These are phyloP conservation scores for Pseudomyrmex concolor DNA, from an alignment of 1,140 invertebrate species.

Conservation along the genomic window DNA sequence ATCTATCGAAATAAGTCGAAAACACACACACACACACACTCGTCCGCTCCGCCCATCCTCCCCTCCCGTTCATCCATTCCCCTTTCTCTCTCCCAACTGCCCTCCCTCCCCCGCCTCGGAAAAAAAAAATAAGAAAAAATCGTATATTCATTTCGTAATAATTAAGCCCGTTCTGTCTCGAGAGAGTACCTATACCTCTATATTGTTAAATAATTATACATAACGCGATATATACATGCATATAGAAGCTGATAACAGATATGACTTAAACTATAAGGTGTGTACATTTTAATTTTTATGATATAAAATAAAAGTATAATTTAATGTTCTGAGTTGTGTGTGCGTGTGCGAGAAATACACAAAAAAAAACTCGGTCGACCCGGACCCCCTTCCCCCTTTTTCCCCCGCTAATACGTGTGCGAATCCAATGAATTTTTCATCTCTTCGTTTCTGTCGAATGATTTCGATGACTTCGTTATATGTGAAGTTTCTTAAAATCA, in stretches of 20 bases:
- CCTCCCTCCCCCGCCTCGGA: too few relatives aligned
- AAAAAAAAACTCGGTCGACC: not conserved
- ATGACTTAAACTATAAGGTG: constrained; percentile 71
- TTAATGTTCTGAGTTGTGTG: constrained; percentile 69
- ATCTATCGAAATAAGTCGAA: constrained; percentile 59
- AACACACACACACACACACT: not conserved
- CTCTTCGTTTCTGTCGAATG: not conserved
- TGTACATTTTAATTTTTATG: constrained; percentile 77
- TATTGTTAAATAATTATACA: constrained; percentile 75
- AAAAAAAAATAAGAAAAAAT: constrained; percentile 28
- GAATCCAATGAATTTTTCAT: not conserved
- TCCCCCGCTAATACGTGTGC: too few relatives aligned
- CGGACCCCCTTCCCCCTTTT: not conserved
- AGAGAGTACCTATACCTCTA: constrained; percentile 69
- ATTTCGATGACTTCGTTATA: too few relatives aligned
- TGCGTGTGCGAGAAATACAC: constrained; percentile 15
- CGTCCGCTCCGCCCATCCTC: too few relatives aligned
- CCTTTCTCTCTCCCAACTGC: too few relatives aligned
- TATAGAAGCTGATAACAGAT: constrained; percentile 71
- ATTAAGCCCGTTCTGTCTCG: constrained; percentile 64
- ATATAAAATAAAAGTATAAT: constrained; percentile 75
- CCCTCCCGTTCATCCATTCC: too few relatives aligned
- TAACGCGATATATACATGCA: constrained; percentile 63
- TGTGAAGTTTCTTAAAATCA: too few relatives aligned
- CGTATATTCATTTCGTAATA: constrained; percentile 68